Percentiles rank a stretch among this genome's conserved stretches.
Conservation (phyloP, 2,113 vertebrate species). For the Aleadryas rufinucha region DNA sequence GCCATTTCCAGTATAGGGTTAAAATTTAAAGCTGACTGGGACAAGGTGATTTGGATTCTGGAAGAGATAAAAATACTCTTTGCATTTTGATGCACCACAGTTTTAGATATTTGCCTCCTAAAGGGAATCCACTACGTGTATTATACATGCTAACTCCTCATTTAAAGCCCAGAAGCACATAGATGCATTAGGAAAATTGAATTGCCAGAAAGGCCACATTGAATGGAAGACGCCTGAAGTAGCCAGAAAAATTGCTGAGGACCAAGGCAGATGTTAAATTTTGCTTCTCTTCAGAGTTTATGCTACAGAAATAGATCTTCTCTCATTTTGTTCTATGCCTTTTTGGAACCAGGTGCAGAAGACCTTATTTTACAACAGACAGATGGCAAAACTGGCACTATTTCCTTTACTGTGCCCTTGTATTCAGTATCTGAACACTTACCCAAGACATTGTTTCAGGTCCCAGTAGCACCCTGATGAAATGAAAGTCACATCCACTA, state of each 20-base stretch:
- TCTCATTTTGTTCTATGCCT: not conserved
- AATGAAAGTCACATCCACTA: not conserved
- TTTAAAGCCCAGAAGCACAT: not conserved
- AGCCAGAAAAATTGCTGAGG: not conserved
- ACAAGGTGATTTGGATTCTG: not conserved
- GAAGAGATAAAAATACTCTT: not conserved
- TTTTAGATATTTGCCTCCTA: not conserved
- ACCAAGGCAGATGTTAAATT: not conserved
- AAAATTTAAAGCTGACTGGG: not conserved
- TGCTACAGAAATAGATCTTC: not conserved
- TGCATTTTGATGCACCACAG: not conserved
- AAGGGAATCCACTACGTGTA: not conserved
- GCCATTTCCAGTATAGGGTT: not conserved
- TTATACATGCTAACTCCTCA: not conserved
- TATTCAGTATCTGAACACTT: not conserved
- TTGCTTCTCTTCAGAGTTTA: not conserved
- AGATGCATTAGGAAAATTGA: not conserved
- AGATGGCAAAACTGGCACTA: constrained; percentile 15
- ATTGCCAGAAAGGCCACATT: not conserved
- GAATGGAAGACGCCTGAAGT: not conserved
- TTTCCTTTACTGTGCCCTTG: not conserved
- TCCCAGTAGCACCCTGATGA: not conserved
- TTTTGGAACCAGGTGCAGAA: not conserved
- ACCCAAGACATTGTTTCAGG: not conserved
- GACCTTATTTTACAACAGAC: not conserved